Base-by-base conservation (phyloP, 2,797 vertebrate genomes). In the Coccyzus lansbergi region DNA sequence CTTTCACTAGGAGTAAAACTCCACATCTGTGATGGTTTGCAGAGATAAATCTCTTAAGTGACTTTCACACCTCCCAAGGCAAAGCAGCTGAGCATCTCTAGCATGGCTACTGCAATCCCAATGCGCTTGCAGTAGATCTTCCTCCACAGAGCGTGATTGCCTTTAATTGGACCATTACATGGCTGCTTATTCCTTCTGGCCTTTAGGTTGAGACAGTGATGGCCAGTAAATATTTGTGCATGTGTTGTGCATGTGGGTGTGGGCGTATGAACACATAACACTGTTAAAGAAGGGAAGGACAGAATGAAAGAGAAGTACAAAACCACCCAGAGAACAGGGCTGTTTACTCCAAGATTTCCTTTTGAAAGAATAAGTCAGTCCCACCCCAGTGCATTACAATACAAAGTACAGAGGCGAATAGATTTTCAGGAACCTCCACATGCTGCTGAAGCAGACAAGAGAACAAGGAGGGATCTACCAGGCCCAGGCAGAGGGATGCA, bases 151-250 rank as follows among this genome's bases (percentile, higher is more conserved):
- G 9, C 3, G 18, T 2, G 5, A 15, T 20, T 15, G 26, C 59
- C 60, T 51, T 58, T 46, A 33, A 4, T 4, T 60, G 29, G 25
- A 8, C 40, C 33, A 12, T 26, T 36, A 25, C 0, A 0, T 17
- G 34, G 20, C 15, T 85, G 46, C n/a, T 70, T 6, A 29, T 6
- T 83, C 44, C 38, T 51, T 51, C n/a, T 48, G 60, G n/a, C 53
- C 36, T 70, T 86, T 34, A 19, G 24, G 18, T 2, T 84, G 38
- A 82, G 46, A 59, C 10, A 78, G 6, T 15, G 44, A 8, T 11
- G 28, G 12, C 14, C 7, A 22, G 10, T n/a, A 20, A 34, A 12
- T 34, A 7, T 64, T 56, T 42, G 28, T n/a, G 42, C 17, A 5
- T 36, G 28, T 7, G 8, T 33, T 53, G 16, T 17, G 31, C 15